Percentiles rank a stretch among this genome's conserved stretches.
Evolutionary conservation across 2,113 vertebrate species (phyloP).

Genomic region (Dendropsophus ebraccatus): DNA sequence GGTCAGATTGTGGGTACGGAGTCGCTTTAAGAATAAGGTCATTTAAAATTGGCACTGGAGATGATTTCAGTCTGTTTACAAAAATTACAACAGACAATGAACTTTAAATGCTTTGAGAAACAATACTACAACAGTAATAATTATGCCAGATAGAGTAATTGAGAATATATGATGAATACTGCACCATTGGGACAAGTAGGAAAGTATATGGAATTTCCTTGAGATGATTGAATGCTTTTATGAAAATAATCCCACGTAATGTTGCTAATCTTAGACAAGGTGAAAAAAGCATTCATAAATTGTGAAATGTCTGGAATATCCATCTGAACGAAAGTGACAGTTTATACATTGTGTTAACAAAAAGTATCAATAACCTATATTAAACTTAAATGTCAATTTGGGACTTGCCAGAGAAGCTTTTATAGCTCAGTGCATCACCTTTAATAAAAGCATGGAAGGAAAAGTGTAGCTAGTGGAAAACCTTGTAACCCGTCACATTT

Average conservation of each 20-base stretch:
- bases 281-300: slow-evolving; percentile 42
- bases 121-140: background rate
- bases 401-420: slow-evolving; percentile 14
- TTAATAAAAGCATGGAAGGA: background rate
- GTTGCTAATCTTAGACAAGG: slow-evolving; percentile 37
- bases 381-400: slow-evolving; percentile 39
- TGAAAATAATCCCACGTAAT: slow-evolving; percentile 15
- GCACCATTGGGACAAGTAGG: background rate
- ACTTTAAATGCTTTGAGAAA: background rate
- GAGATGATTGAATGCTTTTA: slow-evolving; percentile 3
- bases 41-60: no score
- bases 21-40: no score
- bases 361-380: slow-evolving; percentile 17
- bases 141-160: background rate
- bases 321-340: slow-evolving; percentile 15
- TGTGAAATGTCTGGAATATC: slow-evolving; percentile 19
- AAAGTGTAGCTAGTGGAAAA: background rate
- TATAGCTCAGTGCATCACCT: slow-evolving; percentile 15
- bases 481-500: background rate
- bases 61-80: no score
- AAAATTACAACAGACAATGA: background rate
- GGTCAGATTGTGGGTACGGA: no score
- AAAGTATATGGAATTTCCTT: background rate
- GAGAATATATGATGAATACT: background rate
- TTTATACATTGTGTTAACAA: slow-evolving; percentile 41